Conservation (phyloP, 2,888 invertebrate species). For the Monochamus alternatus region DNA sequence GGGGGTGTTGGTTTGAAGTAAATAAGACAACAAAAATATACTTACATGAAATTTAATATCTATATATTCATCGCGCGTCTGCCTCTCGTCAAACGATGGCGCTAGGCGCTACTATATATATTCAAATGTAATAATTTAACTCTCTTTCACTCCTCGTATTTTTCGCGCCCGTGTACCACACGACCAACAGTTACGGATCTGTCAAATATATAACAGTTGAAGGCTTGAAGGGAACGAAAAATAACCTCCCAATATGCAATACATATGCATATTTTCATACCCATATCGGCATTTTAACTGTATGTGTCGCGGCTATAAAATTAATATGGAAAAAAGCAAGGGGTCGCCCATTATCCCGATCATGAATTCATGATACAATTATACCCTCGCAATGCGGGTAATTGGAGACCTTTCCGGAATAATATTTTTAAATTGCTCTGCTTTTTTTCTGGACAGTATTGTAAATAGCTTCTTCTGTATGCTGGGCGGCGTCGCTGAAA, state of each 20-base stretch:
- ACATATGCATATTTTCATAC: conserved; percentile 48
- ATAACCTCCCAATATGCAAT: conserved; percentile 58
- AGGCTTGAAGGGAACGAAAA: conserved; percentile 59
- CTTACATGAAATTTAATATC: too few species aligned
- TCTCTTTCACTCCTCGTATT: too few species aligned
- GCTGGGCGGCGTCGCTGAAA: conserved; percentile 13
- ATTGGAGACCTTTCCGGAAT: conserved; percentile 13
- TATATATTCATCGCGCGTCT: too few species aligned
- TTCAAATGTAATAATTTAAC: too few species aligned
- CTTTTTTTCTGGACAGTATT: conserved; percentile 17
- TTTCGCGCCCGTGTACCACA: too few species aligned
- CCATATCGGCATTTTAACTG: conserved; percentile 2
- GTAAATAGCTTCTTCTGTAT: conserved; percentile 29
- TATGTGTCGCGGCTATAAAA: not conserved
- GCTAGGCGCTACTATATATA: too few species aligned
- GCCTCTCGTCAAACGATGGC: too few species aligned
- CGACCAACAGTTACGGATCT: conserved; percentile 54
- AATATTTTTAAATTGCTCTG: conserved; percentile 16
- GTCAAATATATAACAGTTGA: conserved; percentile 53
- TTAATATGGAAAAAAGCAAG: conserved; percentile 5
- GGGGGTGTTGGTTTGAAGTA: too few species aligned
- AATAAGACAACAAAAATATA: too few species aligned
- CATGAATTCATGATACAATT: conserved; percentile 27
- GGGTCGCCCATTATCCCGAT: conserved; percentile 1
- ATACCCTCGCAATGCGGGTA: conserved; percentile 11